Conservation (phyloP, 2,888 invertebrate species). For the Drosophila prostipennis region DNA sequence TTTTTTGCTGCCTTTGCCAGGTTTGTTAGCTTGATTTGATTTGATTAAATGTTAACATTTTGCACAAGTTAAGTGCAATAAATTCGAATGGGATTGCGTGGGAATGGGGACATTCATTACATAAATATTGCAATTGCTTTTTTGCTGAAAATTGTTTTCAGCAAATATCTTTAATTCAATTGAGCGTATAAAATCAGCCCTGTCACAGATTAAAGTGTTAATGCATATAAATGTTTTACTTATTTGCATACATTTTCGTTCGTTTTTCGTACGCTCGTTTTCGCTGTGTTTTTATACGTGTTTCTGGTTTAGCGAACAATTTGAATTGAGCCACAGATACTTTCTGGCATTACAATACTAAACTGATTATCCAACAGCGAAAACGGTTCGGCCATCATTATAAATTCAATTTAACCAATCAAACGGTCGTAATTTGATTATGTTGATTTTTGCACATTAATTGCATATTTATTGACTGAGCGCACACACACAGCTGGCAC, state of each 20-base stretch:
- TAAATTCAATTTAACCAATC: slow-evolving; percentile 47
- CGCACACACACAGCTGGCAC: slow-evolving; percentile 5
- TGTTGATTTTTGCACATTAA: slow-evolving; percentile 65
- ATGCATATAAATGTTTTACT: slow-evolving; percentile 57
- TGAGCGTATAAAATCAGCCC: slow-evolving; percentile 38
- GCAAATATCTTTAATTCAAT: slow-evolving; percentile 59
- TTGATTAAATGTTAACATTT: slow-evolving; percentile 61
- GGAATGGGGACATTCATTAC: slow-evolving; percentile 12
- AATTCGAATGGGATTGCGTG: slow-evolving; percentile 31
- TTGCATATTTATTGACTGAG: slow-evolving; percentile 58
- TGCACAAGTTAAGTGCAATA: slow-evolving; percentile 44
- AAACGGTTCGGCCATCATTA: slow-evolving; percentile 38
- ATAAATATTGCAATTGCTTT: slow-evolving; percentile 31
- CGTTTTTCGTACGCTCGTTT: background rate
- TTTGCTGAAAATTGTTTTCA: slow-evolving; percentile 35
- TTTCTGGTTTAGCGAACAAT: slow-evolving; percentile 41
- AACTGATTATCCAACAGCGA: slow-evolving; percentile 41
- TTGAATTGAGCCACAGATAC: slow-evolving; percentile 40
- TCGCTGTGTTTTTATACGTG: slow-evolving; percentile 17
- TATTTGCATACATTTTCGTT: slow-evolving; percentile 27
- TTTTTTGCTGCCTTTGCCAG: slow-evolving; percentile 5
- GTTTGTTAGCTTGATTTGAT: slow-evolving; percentile 51
- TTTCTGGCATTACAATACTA: slow-evolving; percentile 44
- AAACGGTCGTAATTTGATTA: slow-evolving; percentile 59
- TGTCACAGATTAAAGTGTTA: slow-evolving; percentile 56